A percentile compares a stretch with the other conserved stretches of the same genome.
Conservation (phyloP, 2,797 vertebrate species). For the Loriculus beryllinus region DNA sequence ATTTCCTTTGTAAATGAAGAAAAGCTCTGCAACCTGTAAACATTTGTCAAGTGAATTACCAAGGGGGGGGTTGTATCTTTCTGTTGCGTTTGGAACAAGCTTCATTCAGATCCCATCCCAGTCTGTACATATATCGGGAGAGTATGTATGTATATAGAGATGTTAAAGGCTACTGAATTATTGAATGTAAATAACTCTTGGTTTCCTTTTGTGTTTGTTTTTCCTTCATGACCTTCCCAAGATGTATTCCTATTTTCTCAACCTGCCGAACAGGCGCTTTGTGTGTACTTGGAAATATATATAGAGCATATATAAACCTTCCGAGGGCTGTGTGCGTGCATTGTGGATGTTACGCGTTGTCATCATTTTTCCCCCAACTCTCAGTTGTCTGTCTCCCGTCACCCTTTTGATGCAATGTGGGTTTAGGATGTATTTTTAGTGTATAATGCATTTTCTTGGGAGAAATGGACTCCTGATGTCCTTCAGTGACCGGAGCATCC, state of each 20-base stretch:
- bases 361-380: neutral
- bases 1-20: neutral
- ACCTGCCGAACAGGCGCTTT: constrained; percentile 21
- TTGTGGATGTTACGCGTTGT: neutral
- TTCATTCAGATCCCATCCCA: neutral
- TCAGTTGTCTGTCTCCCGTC: neutral
- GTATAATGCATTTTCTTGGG: constrained; percentile 1
- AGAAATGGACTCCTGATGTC: neutral
- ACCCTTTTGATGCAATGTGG: neutral
- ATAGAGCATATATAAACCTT: constrained; percentile 26
- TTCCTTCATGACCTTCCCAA: constrained; percentile 5
- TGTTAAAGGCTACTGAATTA: constrained; percentile 64
- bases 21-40: constrained; percentile 18
- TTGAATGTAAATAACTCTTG: constrained; percentile 72
- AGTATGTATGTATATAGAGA: constrained; percentile 64
- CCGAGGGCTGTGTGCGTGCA: constrained; percentile 16
- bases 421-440: neutral
- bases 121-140: constrained; percentile 54
- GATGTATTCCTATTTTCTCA: constrained; percentile 69
- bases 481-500: neutral
- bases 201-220: constrained; percentile 48
- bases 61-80: constrained; percentile 6
- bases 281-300: constrained; percentile 51
- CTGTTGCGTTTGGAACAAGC: constrained; percentile 33
- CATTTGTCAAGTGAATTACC: neutral